Evolutionary conservation across 2,113 vertebrate species (phyloP), one percentile per base, ranked within the genome.

Genomic region (Tonatia bakeri): DNA sequence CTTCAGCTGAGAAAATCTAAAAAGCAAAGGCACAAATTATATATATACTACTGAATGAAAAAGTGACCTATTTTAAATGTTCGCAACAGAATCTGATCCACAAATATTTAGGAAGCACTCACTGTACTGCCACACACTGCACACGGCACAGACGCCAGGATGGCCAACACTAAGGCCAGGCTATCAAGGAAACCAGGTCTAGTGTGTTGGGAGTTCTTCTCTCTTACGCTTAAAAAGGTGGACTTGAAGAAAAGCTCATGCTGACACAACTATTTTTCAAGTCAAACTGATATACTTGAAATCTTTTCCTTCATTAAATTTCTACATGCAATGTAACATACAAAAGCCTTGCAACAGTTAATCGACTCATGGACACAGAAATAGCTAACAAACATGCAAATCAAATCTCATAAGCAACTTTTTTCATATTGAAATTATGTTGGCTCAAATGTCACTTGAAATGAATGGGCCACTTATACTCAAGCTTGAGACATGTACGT

Each of bases 1-100:
- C 97, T 99, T 99, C 98, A 99, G 97, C 96, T 99, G 99, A 96
- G 99, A 99, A 98, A 99, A 99, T 98, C 99, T 99, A 91, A 65
- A 97, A 38, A 65, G 91, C 59, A 98, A 98, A 94, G 94, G 47
- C 5, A 98, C 9, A 65, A 93, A 84, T 97, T 73, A 77, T 33
- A 33, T 33, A 76, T 10, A 91, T 17, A 90, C 11, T n/a, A 86
- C 0, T 64, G 76, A 87, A 45, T 73, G 13, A 76, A n/a, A 95
- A 76, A 50, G 67, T 14, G 22, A 56, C 38, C 92, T 92, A 19
- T 64, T 88, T 87, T n/a, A 97, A 85, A 94, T 52, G 59, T 52
- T 36, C 16, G 80, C 22, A 20, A 59, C 1, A 91, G 33, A 86
- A 94, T 65, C 11, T 97, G 59, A 90, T 77, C 52, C 43, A 52